These are phyloP conservation scores for Zygaena filipendulae DNA, from an alignment of 2,888 invertebrate genomes.

Conservation along the genomic window DNA sequence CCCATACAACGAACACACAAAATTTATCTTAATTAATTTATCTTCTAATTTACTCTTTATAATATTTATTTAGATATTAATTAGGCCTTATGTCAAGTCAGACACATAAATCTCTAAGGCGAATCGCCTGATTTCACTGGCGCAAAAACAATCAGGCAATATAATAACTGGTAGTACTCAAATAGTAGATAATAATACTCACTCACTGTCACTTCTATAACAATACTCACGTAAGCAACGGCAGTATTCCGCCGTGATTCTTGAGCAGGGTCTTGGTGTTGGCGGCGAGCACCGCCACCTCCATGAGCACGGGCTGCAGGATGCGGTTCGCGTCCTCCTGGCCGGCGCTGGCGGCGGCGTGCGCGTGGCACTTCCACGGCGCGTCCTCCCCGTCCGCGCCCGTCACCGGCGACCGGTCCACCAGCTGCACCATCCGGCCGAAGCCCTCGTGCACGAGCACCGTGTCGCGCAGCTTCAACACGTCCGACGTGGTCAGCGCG, in stretches of 20 bases:
- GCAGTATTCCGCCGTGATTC: constrained; percentile 80
- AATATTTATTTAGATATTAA: too few species aligned
- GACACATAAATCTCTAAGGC: too few species aligned
- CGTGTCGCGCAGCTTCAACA: constrained; percentile 80
- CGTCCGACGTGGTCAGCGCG: constrained; percentile 76
- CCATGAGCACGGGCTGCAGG: constrained; percentile 75
- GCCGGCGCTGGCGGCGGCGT: constrained; percentile 35
- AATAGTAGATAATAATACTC: too few species aligned
- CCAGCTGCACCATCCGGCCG: constrained; percentile 50
- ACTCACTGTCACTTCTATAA: too few species aligned
- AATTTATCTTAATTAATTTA: too few species aligned
- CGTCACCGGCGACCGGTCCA: constrained; percentile 41
- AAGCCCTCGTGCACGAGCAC: constrained; percentile 57
- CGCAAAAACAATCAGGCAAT: too few species aligned
- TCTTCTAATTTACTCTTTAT: too few species aligned
- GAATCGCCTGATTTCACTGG: too few species aligned
- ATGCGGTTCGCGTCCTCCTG: constrained; percentile 55
- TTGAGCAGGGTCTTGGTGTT: constrained; percentile 76
- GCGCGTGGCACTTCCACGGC: constrained; percentile 64
- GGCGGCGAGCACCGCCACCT: constrained; percentile 72
- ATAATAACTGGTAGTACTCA: too few species aligned
- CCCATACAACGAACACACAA: too few species aligned
- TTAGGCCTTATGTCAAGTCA: too few species aligned
- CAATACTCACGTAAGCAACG: constrained; percentile 78
- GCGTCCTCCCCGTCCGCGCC: constrained; percentile 49